phyloP scores from a whole-genome alignment of 2,797 vertebrate species.

The Anas flavirostris region DNA sequence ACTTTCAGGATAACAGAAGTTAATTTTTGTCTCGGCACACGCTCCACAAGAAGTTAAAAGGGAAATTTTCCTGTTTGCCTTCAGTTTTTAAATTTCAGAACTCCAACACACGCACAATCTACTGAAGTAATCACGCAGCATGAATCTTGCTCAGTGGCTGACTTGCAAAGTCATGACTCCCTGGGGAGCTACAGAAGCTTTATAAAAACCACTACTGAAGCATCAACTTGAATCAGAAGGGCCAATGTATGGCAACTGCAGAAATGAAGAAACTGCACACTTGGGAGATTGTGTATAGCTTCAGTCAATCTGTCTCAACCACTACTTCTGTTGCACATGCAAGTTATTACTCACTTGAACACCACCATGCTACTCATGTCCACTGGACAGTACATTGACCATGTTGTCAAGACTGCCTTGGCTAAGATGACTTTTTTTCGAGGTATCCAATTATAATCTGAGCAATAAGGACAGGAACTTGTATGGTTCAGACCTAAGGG shows the following conservation, averaged over 20 bases:
- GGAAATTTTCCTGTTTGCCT: not conserved
- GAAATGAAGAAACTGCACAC: not conserved
- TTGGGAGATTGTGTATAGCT: rapidly evolving
- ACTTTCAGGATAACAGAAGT: not conserved
- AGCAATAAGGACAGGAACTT: not conserved
- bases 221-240: not conserved
- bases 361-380: not conserved
- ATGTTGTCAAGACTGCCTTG: not conserved
- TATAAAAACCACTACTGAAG: not conserved
- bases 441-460: not conserved
- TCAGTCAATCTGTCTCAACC: not conserved
- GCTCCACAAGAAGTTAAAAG: not conserved
- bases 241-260: rapidly evolving
- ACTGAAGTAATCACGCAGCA: not conserved
- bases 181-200: not conserved
- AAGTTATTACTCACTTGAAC: not conserved
- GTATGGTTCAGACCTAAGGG: not conserved
- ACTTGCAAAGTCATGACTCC: not conserved
- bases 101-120: not conserved
- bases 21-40: not conserved
- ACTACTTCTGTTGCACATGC: not conserved
- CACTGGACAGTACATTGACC: not conserved
- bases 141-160: not conserved
- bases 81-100: not conserved
- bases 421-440: not conserved